A percentile compares a stretch with the other conserved stretches of the same genome.
Conservation (phyloP, 2,113 vertebrate genomes). For the Acinonyx jubatus region DNA sequence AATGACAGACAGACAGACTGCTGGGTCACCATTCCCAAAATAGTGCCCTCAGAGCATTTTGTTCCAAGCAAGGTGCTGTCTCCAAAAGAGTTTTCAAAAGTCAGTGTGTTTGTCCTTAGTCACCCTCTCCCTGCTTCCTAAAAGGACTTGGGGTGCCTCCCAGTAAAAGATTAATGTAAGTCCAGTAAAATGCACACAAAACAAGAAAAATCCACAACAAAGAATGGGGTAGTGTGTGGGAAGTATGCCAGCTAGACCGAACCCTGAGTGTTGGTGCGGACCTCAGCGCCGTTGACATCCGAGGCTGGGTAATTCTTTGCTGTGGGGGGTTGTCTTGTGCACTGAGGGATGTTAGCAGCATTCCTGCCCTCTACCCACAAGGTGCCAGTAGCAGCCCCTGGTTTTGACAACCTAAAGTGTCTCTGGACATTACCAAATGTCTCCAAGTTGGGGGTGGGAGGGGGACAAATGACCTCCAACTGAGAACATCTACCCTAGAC, state of each 20-base stretch:
- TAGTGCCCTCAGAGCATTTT: neutral
- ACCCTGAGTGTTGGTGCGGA: neutral
- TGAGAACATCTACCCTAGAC: neutral
- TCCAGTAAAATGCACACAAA: neutral
- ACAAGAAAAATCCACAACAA: neutral
- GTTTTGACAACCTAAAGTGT: neutral
- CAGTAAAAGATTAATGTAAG: neutral
- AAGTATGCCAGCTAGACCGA: neutral
- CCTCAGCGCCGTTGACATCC: neutral
- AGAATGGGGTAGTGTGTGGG: neutral
- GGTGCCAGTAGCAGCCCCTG: neutral
- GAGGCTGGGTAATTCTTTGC: neutral
- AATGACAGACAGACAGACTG: neutral
- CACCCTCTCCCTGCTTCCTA: neutral
- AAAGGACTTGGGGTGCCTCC: neutral
- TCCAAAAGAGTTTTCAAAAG: constrained; percentile 34
- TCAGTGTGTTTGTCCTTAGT: neutral
- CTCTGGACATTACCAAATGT: neutral
- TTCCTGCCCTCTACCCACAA: neutral
- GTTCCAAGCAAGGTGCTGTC: neutral
- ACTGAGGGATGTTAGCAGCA: neutral
- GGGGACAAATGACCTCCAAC: neutral
- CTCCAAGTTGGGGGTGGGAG: neutral
- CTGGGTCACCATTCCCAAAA: constrained; percentile 19
- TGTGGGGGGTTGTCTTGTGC: neutral